Conservation (phyloP, 2,113 vertebrate species). For the Rhizomys pruinosus region DNA sequence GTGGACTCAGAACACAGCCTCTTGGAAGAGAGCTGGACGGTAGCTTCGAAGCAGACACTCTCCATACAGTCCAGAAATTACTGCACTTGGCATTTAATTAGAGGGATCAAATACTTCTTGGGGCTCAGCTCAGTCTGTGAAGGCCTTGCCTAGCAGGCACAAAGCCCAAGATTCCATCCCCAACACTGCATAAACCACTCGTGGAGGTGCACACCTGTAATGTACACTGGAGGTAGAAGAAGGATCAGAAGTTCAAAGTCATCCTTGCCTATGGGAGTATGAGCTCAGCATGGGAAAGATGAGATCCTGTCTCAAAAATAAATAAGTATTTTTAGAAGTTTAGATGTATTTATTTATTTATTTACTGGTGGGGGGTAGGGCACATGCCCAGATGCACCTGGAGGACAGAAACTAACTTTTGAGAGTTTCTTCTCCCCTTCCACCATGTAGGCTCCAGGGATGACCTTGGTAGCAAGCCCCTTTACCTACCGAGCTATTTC, state of each 20-base stretch:
- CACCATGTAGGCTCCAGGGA: background rate
- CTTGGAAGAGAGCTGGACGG: background rate
- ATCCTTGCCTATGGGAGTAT: background rate
- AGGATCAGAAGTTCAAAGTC: background rate
- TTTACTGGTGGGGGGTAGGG: no score
- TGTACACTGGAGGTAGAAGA: background rate
- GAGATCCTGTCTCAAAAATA: background rate
- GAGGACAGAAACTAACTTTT: background rate
- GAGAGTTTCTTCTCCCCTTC: background rate
- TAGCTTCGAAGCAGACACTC: background rate
- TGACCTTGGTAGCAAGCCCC: no score
- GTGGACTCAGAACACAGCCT: background rate
- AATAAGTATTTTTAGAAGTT: background rate
- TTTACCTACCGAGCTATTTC: background rate
- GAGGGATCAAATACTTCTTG: background rate
- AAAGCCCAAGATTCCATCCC: background rate
- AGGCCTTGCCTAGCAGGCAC: background rate
- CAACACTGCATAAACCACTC: background rate
- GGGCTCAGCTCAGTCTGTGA: background rate
- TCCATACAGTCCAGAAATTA: background rate
- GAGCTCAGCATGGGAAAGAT: background rate
- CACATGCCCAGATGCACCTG: no score
- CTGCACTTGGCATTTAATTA: background rate
- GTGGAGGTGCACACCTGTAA: background rate
- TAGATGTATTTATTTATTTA: no score